Base-by-base conservation (phyloP, 2,113 vertebrate genomes). In the Chitala chitala region DNA sequence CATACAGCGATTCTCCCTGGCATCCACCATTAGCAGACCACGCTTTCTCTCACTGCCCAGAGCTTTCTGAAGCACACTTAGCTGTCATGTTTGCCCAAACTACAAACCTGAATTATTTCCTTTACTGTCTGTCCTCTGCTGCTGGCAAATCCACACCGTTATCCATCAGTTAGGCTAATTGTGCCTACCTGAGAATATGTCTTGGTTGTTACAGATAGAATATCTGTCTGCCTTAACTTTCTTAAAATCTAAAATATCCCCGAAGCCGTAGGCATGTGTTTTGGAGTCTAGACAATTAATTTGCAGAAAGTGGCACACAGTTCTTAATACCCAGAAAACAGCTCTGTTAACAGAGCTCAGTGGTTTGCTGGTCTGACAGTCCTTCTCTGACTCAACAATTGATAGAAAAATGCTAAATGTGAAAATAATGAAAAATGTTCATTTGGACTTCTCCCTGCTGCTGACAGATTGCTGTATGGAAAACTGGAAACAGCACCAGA, bases 371-470 rank as follows among this genome's bases (percentile, higher is more conserved):
- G 59, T 63, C 33, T 63, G 59, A 63, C 59, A 63, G 59, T 33
- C 33, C 29, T n/a, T 7, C 31, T 63, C 59, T 63, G 59, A 63
- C 59, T 63, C 17, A 33, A 33, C 38, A 63, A 63, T 63, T 63
- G 59, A 63, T 36, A 63, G 59, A 38, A 63, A 63, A 63, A 63
- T 63, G 17, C 59, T 63, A 33, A 33, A 63, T 36, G 59, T 38
- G 59, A 63, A 63, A 63, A 36, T 63, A 63, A 36, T 38, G 59
- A 63, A 63, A 63, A 63, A 63, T n/a, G n/a, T 29, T 63, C 59
- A 63, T 63, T 63, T 59, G n/a, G n/a, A n/a, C 38, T 20, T 20
- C 59, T 13, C 59, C 33, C 3, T 63, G 59, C 33, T 3, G 33
- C 31, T 63, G 59, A 63, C 59, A 63, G 38, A 29, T 63, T 29